Conservation (phyloP, 2,113 vertebrate genomes). For the Abramis brama region DNA sequence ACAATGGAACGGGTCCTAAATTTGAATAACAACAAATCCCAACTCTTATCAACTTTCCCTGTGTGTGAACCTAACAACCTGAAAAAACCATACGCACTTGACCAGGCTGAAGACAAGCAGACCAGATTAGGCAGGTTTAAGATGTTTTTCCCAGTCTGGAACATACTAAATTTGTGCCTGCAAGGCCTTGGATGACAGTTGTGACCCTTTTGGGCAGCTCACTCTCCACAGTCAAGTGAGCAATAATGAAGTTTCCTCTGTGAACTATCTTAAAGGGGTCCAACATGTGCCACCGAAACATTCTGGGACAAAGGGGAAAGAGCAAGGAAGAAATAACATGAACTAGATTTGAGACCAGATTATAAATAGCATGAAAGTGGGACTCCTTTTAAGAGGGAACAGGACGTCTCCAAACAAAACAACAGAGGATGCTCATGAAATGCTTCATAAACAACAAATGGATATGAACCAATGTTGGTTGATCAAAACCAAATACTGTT, state of each 20-base stretch:
- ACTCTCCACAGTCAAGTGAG: neutral
- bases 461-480: neutral
- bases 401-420: conserved; percentile 17
- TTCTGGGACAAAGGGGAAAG: neutral
- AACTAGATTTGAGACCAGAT: conserved; percentile 36
- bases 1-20: neutral
- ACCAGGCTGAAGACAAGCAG: neutral
- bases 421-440: neutral
- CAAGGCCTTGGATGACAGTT: neutral
- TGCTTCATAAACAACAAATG: neutral
- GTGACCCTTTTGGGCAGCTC: neutral
- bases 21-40: neutral
- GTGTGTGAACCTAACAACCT: neutral
- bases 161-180: neutral
- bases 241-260: neutral
- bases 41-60: neutral
- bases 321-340: conserved; percentile 19
- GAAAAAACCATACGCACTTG: neutral
- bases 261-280: conserved; percentile 4
- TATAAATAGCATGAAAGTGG: conserved; percentile 41
- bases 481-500: conserved; percentile 24
- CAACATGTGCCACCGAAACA: neutral
- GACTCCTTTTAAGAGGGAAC: conserved; percentile 9
- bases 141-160: neutral
- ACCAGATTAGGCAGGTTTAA: neutral